Percentiles rank a stretch among this genome's conserved stretches.
These are phyloP conservation scores for Lasaia peninsularis DNA, from an alignment of 1,140 invertebrate genomes.

Conservation along the genomic window DNA sequence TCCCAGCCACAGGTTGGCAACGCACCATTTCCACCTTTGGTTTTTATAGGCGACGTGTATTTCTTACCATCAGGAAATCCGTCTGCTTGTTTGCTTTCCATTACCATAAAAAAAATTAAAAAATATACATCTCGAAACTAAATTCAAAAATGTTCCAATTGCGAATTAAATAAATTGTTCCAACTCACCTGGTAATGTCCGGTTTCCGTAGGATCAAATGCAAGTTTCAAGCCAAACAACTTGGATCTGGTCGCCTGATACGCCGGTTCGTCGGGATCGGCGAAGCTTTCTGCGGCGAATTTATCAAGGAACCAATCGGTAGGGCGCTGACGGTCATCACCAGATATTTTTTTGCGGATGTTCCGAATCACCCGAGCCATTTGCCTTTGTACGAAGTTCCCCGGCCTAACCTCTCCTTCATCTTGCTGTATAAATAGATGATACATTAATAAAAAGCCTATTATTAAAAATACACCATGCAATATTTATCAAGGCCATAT, in stretches of 20 bases:
- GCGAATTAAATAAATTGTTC: too few species aligned
- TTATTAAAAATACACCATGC: too few species aligned
- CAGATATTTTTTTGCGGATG: constrained; percentile 41
- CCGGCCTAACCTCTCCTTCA: background rate
- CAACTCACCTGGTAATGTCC: constrained; percentile 77
- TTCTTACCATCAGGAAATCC: too few species aligned
- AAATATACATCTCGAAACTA: too few species aligned
- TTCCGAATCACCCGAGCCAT: constrained; percentile 29
- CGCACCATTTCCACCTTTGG: too few species aligned
- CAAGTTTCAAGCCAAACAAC: constrained; percentile 75
- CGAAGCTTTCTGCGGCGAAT: constrained; percentile 69
- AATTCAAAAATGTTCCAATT: too few species aligned
- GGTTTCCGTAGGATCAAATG: constrained; percentile 80
- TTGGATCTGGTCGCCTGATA: constrained; percentile 63
- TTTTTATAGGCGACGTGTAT: too few species aligned
- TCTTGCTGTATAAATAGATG: background rate
- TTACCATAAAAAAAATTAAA: too few species aligned
- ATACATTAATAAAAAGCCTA: background rate
- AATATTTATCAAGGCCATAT: too few species aligned
- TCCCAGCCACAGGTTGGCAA: too few species aligned
- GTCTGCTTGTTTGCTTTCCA: too few species aligned
- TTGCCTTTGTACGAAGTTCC: constrained; percentile 19
- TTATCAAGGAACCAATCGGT: constrained; percentile 82
- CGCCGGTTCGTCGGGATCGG: constrained; percentile 59
- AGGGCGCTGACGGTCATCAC: constrained; percentile 51